A percentile compares a stretch with the other conserved stretches of the same genome.
Conservation (phyloP, 2,797 vertebrate species). For the Calcarius lapponicus region DNA sequence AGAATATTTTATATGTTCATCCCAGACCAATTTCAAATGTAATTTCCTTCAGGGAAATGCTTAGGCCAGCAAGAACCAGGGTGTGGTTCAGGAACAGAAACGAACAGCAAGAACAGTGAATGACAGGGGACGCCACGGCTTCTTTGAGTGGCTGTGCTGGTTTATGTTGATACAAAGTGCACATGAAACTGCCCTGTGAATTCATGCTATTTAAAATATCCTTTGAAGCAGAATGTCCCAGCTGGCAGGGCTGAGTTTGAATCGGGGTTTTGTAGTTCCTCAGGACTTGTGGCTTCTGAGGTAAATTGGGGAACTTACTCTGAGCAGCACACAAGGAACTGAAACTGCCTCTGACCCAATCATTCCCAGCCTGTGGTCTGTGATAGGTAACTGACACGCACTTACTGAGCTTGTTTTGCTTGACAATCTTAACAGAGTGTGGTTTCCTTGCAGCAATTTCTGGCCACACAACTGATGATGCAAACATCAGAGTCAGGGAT, state of each 20-base stretch:
- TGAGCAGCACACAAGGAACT: constrained; percentile 43
- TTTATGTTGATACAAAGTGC: neutral
- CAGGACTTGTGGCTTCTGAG: constrained; percentile 26
- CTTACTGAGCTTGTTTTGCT: constrained; percentile 43
- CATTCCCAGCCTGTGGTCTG: constrained; percentile 35
- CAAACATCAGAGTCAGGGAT: constrained; percentile 97
- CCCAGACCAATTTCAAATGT: neutral
- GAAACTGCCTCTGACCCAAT: constrained; percentile 31
- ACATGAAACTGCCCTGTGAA: neutral
- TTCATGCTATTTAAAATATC: neutral
- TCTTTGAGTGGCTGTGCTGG: neutral
- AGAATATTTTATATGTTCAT: neutral
- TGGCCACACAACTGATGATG: constrained; percentile 92
- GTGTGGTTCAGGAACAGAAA: constrained; percentile 53
- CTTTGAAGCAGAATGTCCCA: neutral
- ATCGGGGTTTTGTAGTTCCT: neutral
- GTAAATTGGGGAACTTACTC: constrained; percentile 19
- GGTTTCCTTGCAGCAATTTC: constrained; percentile 83
- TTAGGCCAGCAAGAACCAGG: constrained; percentile 47
- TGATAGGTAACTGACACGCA: neutral
- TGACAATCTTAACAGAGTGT: constrained; percentile 41
- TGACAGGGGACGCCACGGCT: neutral
- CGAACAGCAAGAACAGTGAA: neutral
- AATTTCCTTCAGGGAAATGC: constrained; percentile 39
- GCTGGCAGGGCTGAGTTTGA: neutral